A percentile compares a stretch with the other conserved stretches of the same genome.
These are phyloP conservation scores for Tragulus kanchil DNA, from an alignment of 2,113 vertebrate species.

Conservation along the genomic window DNA sequence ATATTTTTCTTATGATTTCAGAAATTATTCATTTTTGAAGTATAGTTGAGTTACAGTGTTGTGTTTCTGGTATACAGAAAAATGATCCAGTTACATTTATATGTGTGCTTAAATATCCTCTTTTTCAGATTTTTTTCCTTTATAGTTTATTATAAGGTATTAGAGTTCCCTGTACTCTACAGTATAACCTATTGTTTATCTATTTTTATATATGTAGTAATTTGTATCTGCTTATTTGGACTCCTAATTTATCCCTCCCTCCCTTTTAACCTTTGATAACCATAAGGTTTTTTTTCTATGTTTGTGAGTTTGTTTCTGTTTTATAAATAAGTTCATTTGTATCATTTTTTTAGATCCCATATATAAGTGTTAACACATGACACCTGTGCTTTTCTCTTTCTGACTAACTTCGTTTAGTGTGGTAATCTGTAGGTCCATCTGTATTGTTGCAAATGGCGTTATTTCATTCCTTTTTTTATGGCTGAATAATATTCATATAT, in stretches of 20 bases:
- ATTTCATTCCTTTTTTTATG: not conserved
- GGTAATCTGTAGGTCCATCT: not conserved
- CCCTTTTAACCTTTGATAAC: not conserved
- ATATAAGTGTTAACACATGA: not conserved
- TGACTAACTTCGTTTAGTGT: not conserved
- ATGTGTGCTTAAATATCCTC: not conserved
- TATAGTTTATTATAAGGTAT: not conserved
- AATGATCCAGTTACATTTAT: not conserved
- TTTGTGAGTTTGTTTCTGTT: not conserved
- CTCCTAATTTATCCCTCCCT: not conserved
- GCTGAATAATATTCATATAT: not conserved
- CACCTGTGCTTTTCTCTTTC: not conserved
- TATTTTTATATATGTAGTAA: not conserved
- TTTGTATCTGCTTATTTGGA: not conserved
- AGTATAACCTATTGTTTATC: not conserved
- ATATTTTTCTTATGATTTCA: not conserved
- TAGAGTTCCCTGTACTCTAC: not conserved
- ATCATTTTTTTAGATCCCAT: not conserved
- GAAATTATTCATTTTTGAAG: not conserved
- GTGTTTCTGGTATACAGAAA: not conserved
- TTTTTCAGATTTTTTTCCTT: not conserved
- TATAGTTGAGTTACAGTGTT: not conserved
- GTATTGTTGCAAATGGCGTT: not conserved
- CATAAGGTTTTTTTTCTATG: not conserved
- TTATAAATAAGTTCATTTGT: not conserved